Evolutionary conservation across 64 coral and sea anemone species (phyloP).

Genomic region (Actinia equina): DNA sequence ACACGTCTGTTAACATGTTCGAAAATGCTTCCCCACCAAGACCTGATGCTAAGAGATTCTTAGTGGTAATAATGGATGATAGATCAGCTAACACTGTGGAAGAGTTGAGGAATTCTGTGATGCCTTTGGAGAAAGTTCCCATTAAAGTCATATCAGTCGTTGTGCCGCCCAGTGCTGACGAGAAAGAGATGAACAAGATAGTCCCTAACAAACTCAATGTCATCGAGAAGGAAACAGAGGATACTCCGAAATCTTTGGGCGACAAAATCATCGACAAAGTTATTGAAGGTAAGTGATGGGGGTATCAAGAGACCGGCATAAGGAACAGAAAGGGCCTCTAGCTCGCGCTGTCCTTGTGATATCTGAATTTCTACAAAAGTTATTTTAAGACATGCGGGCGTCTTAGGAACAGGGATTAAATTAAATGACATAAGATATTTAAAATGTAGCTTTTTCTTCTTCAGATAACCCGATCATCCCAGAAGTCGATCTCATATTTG

Average conservation of each 20-base stretch:
- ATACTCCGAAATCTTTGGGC: constrained; percentile 1
- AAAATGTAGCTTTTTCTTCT: background rate
- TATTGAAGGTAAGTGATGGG: constrained; percentile 42
- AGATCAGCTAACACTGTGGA: constrained; percentile 42
- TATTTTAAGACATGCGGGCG: too few species aligned
- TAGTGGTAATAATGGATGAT: constrained; percentile 73
- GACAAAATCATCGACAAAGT: constrained; percentile 65
- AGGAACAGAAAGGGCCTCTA: too few species aligned
- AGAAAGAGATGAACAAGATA: constrained; percentile 44
- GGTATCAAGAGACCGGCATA: background rate
- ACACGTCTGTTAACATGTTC: constrained; percentile 45
- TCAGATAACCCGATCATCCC: constrained; percentile 57
- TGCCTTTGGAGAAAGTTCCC: constrained; percentile 41
- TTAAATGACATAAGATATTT: too few species aligned
- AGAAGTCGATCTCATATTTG: constrained; percentile 75
- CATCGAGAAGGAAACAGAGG: constrained; percentile 11
- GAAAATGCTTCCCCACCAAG: constrained; percentile 38
- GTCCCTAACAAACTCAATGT: constrained; percentile 60
- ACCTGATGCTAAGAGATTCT: constrained; percentile 34
- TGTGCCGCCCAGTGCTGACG: constrained; percentile 53
- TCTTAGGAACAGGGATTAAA: too few species aligned
- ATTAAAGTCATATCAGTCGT: constrained; percentile 77
- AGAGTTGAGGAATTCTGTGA: constrained; percentile 29
- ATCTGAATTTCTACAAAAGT: background rate
- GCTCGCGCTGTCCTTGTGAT: background rate